Conservation (phyloP, 1,140 invertebrate genomes). For the Wiebesia pumilae region DNA sequence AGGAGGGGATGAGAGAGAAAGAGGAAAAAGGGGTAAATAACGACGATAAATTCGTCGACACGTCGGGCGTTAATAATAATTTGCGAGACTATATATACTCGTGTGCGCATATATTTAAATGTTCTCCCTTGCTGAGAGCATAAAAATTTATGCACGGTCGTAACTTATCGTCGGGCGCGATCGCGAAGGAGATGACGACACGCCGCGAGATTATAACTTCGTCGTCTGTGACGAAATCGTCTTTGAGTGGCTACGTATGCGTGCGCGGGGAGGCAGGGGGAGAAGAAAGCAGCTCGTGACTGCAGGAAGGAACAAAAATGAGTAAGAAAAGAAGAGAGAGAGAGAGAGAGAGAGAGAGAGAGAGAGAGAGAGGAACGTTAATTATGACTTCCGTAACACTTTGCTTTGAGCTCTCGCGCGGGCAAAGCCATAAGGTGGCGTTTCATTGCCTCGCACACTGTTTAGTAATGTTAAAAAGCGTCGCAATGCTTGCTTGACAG, state of each 20-base stretch:
- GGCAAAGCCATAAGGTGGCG: constrained; percentile 5
- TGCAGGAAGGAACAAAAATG: not conserved
- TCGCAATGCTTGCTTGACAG: not conserved
- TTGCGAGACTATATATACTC: constrained; percentile 38
- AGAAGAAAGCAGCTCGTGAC: not conserved
- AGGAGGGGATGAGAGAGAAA: not conserved
- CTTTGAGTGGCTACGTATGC: not conserved
- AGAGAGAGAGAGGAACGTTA: constrained; percentile 26
- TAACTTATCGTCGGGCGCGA: constrained; percentile 42
- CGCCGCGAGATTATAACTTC: constrained; percentile 40
- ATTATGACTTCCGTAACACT: constrained; percentile 55
- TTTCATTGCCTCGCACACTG: constrained; percentile 41
- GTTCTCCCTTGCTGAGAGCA: constrained; percentile 22
- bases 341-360: constrained; percentile 6
- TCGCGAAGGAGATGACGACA: constrained; percentile 44
- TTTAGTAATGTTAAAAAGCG: constrained; percentile 47
- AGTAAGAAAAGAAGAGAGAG: not conserved
- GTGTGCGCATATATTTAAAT: constrained; percentile 17
- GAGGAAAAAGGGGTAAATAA: constrained; percentile 45
- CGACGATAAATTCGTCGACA: constrained; percentile 49
- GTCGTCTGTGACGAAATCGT: constrained; percentile 37
- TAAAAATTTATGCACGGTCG: constrained; percentile 46
- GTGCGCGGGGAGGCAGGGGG: not conserved
- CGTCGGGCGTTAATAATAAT: constrained; percentile 53
- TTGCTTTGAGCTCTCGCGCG: constrained; percentile 17